These are phyloP conservation scores for Elaphurus davidianus DNA, from an alignment of 2,113 vertebrate species.

Conservation along the genomic window DNA sequence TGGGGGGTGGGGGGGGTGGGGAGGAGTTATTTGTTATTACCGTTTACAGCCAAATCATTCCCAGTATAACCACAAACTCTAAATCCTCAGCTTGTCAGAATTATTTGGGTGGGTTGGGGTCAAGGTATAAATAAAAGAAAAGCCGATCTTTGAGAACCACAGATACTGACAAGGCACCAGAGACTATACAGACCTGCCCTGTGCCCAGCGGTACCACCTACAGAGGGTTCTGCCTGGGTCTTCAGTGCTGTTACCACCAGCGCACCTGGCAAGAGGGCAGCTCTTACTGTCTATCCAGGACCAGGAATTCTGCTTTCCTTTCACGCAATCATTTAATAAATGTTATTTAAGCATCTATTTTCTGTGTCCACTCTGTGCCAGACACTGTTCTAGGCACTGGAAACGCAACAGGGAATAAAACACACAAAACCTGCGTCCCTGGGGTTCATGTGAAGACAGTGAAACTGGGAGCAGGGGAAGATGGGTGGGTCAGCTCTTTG, in stretches of 20 bases:
- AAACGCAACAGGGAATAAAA: neutral
- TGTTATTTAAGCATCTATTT: neutral
- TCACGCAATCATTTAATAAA: neutral
- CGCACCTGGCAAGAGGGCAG: fast-evolving
- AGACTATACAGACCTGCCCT: fast-evolving
- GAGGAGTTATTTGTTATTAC: neutral
- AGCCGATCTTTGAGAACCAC: neutral
- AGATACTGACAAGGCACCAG: neutral
- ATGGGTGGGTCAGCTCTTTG: fast-evolving
- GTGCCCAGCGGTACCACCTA: fast-evolving
- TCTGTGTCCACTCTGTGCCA: neutral
- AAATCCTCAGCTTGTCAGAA: neutral
- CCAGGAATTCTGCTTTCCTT: too few relatives aligned
- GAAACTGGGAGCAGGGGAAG: neutral
- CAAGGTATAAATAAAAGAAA: neutral
- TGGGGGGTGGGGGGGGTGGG: neutral
- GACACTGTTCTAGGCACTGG: neutral
- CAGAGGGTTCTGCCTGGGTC: fast-evolving
- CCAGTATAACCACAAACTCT: neutral
- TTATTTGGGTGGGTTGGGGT: neutral
- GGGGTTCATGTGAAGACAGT: too few relatives aligned
- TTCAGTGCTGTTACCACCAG: neutral
- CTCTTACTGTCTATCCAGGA: too few relatives aligned
- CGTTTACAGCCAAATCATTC: neutral
- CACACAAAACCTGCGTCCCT: neutral